These are phyloP conservation scores for Crenuchus spilurus DNA, from an alignment of 2,797 vertebrate genomes.

Conservation along the genomic window DNA sequence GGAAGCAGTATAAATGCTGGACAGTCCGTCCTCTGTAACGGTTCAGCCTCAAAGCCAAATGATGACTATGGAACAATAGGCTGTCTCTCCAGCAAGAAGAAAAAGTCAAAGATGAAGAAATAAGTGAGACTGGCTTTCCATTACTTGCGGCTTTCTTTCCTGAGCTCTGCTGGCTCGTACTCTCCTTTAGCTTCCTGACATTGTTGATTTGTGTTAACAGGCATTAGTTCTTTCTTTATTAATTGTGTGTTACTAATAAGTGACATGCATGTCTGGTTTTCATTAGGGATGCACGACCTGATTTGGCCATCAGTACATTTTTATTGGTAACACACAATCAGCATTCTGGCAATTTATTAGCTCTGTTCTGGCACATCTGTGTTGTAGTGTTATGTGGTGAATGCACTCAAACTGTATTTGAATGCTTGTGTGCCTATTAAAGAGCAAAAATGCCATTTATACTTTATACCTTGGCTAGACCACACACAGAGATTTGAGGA, in stretches of 20 bases:
- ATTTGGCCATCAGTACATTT: no score
- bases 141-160: constrained; percentile 4
- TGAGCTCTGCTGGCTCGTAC: not conserved
- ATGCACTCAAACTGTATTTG: no score
- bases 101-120: constrained; percentile 66
- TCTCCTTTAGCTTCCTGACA: not conserved
- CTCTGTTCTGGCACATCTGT: no score
- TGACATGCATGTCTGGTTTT: not conserved
- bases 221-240: not conserved
- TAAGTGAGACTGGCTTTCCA: not conserved
- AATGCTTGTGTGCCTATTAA: no score
- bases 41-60: constrained; percentile 29
- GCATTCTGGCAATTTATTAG: no score
- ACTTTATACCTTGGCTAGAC: no score
- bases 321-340: no score
- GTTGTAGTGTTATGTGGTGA: no score
- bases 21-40: constrained; percentile 56
- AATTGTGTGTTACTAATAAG: not conserved
- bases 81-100: constrained; percentile 67
- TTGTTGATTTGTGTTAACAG: constrained; percentile 2
- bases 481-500: no score
- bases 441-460: no score
- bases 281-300: no score
- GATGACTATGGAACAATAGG: constrained; percentile 52
- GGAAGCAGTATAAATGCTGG: constrained; percentile 16